phyloP scores from a whole-genome alignment of 2,113 vertebrate genomes.

The Strix aluco region DNA sequence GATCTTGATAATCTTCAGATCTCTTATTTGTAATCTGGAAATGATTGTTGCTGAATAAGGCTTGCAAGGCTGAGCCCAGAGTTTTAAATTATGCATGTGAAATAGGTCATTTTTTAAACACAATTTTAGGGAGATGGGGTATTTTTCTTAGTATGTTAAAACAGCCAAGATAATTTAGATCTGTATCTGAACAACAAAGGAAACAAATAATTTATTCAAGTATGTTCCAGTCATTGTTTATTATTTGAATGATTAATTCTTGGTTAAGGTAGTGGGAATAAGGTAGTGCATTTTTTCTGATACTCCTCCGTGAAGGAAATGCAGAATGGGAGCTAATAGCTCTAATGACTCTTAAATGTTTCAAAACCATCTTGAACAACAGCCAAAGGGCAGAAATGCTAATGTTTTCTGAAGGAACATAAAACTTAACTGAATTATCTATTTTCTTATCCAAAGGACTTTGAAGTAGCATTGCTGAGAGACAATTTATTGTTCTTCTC shows the following conservation, averaged over 20 bases:
- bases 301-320: conserved; percentile 40
- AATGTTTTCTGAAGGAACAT: conserved; percentile 21
- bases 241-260: conserved; percentile 43
- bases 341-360: conserved; percentile 53
- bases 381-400: not conserved
- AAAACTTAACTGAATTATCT: conserved; percentile 44
- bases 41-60: not conserved
- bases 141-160: conserved; percentile 1
- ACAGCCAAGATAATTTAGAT: not conserved
- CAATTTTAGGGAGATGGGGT: not conserved
- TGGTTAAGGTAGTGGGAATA: conserved; percentile 48
- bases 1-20: not conserved
- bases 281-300: conserved; percentile 22
- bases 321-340: conserved; percentile 44
- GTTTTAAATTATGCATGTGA: not conserved
- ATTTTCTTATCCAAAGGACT: conserved; percentile 53
- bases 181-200: conserved; percentile 6
- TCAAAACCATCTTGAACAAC: conserved; percentile 47
- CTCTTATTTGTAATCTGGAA: not conserved
- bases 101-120: not conserved
- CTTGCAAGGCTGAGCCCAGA: not conserved
- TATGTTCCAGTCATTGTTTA: conserved; percentile 16
- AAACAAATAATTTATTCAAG: conserved; percentile 30
- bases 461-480: conserved; percentile 41
- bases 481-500: not conserved